Percentiles rank a stretch among this genome's conserved stretches.
Conservation (phyloP, 1,140 invertebrate species). For the Lepidurus packardi region DNA sequence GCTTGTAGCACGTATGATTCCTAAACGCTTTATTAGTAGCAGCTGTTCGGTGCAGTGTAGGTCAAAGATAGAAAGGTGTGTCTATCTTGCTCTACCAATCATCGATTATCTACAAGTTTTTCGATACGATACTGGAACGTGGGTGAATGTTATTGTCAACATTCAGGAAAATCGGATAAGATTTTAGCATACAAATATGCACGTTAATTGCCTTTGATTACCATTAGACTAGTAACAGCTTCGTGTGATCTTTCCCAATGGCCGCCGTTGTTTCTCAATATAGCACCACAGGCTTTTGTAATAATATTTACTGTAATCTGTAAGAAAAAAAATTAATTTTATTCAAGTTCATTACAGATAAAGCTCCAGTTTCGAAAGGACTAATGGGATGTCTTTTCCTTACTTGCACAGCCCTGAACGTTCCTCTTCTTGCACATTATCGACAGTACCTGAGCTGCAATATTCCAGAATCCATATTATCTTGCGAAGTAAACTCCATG, state of each 20-base stretch:
- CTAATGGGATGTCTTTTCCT: conserved; percentile 47
- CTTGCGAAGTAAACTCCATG: conserved; percentile 42
- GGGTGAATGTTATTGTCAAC: neutral
- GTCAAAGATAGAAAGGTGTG: neutral
- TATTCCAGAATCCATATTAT: conserved; percentile 44
- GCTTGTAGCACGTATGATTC: too few species aligned
- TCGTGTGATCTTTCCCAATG: conserved; percentile 37
- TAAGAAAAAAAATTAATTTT: neutral
- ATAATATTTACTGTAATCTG: neutral
- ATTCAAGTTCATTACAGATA: conserved; percentile 43
- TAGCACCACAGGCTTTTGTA: conserved; percentile 47
- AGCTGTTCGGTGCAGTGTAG: neutral
- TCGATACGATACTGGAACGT: conserved; percentile 12
- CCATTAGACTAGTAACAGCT: neutral
- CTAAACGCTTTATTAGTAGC: too few species aligned
- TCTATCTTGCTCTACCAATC: neutral
- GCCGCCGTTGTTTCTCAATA: conserved; percentile 46
- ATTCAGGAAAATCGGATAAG: neutral
- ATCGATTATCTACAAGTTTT: neutral
- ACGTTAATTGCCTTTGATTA: neutral
- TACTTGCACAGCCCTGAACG: conserved; percentile 48
- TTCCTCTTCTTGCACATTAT: conserved; percentile 46
- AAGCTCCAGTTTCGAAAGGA: conserved; percentile 49
- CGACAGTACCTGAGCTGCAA: conserved; percentile 46
- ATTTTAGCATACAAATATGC: neutral